Percentiles rank a stretch among this genome's conserved stretches.
phyloP scores from a whole-genome alignment of 2,113 vertebrate species.

The Formicarius rufipectus region DNA sequence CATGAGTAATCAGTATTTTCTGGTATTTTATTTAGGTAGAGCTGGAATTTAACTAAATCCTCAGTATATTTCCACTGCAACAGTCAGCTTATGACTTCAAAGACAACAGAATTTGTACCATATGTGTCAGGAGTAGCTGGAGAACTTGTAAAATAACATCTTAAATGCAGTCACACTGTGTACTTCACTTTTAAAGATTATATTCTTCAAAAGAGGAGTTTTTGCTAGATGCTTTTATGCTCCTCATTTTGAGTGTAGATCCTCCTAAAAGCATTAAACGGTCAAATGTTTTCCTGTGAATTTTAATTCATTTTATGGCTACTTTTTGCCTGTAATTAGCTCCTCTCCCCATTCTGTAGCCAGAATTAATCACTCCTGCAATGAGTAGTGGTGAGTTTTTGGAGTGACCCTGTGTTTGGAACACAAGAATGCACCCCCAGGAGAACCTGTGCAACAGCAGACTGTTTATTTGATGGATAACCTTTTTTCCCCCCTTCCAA shows the following conservation, averaged over 20 bases:
- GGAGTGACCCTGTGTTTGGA: not conserved
- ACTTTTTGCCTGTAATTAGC: conserved; percentile 1
- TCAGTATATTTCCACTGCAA: not conserved
- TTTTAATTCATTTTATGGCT: not conserved
- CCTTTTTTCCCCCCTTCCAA: conserved; percentile 12
- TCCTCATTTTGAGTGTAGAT: not conserved
- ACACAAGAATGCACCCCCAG: not conserved
- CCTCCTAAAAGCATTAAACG: not conserved
- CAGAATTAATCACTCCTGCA: conserved; percentile 22
- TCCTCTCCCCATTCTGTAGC: not conserved
- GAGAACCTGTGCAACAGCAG: conserved; percentile 27
- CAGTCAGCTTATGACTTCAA: not conserved
- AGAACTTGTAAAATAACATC: not conserved
- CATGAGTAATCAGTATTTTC: not conserved
- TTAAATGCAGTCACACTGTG: not conserved
- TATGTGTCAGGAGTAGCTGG: not conserved
- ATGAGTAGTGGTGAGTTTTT: not conserved
- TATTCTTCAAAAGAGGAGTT: not conserved
- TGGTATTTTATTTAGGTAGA: not conserved
- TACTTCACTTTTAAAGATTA: not conserved
- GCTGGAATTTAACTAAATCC: not conserved
- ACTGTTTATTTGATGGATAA: conserved; percentile 35
- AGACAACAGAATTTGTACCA: not conserved
- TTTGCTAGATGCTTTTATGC: not conserved
- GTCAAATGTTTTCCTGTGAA: not conserved